Percentiles rank a stretch among this genome's conserved stretches.
Evolutionary conservation across 2,113 vertebrate genomes (phyloP).

Genomic region (Cnemophilus loriae): DNA sequence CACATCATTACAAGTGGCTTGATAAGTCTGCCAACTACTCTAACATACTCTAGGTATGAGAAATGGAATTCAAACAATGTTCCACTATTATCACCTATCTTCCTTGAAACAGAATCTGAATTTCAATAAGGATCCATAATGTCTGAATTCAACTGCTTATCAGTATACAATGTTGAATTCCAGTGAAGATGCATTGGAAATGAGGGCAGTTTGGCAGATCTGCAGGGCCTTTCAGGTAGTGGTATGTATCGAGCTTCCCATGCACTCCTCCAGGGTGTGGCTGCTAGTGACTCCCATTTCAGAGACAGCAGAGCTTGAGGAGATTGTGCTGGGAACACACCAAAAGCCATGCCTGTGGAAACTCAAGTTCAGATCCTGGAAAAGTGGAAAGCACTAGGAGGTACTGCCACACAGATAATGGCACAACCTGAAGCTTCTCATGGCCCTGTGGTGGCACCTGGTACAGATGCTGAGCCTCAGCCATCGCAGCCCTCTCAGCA

Average conservation of each 20-base stretch:
- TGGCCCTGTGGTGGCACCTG: background rate
- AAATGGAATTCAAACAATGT: background rate
- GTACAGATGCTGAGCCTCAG: background rate
- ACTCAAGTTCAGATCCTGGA: background rate
- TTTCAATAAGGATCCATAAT: background rate
- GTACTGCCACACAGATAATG: accelerated
- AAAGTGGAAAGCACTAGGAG: background rate
- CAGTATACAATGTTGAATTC: background rate
- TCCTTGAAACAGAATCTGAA: background rate
- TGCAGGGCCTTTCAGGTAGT: background rate
- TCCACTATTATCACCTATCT: background rate
- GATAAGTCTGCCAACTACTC: too few species aligned
- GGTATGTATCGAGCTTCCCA: accelerated
- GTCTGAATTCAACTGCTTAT: background rate
- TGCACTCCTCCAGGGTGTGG: background rate
- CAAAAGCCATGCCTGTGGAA: background rate
- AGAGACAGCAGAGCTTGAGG: background rate
- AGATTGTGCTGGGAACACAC: background rate
- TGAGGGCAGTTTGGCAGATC: background rate
- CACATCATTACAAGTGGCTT: too few species aligned
- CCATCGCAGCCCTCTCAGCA: accelerated
- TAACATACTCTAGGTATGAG: too few species aligned
- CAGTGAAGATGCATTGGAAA: background rate
- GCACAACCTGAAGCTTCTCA: background rate
- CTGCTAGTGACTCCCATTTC: background rate